Base-by-base conservation (phyloP, 2,888 invertebrate genomes). In the Schrankia costaestrigalis region DNA sequence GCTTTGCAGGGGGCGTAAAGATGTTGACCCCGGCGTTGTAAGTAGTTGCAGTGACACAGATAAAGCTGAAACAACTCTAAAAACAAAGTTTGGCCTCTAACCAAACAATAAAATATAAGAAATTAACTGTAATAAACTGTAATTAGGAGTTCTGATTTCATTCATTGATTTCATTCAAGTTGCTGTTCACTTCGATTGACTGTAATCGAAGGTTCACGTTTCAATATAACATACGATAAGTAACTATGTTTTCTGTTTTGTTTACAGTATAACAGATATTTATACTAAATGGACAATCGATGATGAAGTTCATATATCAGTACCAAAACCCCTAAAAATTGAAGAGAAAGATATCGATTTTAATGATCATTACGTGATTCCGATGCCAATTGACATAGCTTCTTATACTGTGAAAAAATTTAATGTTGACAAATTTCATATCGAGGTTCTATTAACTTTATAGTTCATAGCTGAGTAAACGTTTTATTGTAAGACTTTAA, bases 201-300 rank as follows among this genome's bases (percentile, higher is more conserved):
- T 24, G 18, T 18, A 8, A 18, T 3, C 2, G 3, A 8, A 18
- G 2, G 3, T 3, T 8, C n/a, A 18, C 18, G 2, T 18, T 8
- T 2, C 3, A 18, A 18, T 8, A 2, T 3, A 6, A 2, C 18
- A 8, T 8, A 6, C n/a, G n/a, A 18, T 18, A n/a, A 8, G 18
- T 3, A 18, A 3, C 1, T 18, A 18, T 25, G 9, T 2, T 11
- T 6, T 11, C 11, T 23, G 9, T 13, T n/a, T 25, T 3, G n/a
- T n/a, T 65, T 60, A 10, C 40, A 84, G 84, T 26, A 64, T 83
- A 46, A 51, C 67, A 3, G 63, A 81, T 11, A 28, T 84, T 19
- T 84, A 79, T 34, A 74, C 71, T 8, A 63, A 65, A 46, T 84
- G 81, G 81, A 55, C 35, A 15, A 39, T 80, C 10, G 63, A 59